Conservation (phyloP, 2,113 vertebrate genomes). For the Cinclus cinclus region DNA sequence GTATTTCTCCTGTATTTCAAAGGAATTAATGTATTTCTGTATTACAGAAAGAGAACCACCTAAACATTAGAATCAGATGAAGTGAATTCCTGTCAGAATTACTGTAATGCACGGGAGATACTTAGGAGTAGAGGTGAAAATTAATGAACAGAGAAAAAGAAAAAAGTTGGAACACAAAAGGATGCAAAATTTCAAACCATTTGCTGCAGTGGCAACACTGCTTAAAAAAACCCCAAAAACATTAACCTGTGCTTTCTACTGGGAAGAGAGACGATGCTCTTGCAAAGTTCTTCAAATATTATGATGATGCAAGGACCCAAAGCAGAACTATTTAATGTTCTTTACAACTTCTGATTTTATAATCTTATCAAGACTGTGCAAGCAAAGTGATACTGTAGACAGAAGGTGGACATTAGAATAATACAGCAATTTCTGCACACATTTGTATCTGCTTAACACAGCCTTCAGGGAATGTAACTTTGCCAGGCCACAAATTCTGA, state of each 20-base stretch:
- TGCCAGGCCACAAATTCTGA: not conserved
- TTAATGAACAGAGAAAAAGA: not conserved
- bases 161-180: not conserved
- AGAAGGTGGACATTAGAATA: not conserved
- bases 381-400: not conserved
- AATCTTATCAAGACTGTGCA: not conserved
- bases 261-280: not conserved
- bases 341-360: not conserved
- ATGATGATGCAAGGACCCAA: not conserved
- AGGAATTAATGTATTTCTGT: not conserved
- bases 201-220: not conserved
- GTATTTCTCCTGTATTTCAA: not conserved
- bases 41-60: not conserved
- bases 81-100: not conserved
- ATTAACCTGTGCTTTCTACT: not conserved
- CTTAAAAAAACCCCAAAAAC: not conserved
- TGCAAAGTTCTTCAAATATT: not conserved
- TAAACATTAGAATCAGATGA: not conserved
- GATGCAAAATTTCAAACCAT: not conserved
- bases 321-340: not conserved
- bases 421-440: not conserved
- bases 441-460: not conserved
- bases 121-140: not conserved
- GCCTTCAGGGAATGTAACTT: not conserved
- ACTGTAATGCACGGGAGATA: not conserved